These are phyloP conservation scores for Riptortus pedestris DNA, from an alignment of 1,140 invertebrate species.

Conservation along the genomic window DNA sequence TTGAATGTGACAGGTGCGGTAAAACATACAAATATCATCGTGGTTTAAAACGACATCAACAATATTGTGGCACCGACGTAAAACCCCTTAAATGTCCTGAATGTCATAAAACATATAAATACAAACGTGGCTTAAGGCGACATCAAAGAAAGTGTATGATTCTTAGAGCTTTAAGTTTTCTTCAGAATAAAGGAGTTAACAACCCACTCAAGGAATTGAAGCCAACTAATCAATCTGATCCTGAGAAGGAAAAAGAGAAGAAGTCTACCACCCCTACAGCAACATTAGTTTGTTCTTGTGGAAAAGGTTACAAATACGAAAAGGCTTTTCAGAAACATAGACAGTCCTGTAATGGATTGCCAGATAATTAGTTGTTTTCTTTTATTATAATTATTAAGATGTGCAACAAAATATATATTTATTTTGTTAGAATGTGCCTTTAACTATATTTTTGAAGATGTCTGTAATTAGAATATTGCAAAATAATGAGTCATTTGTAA, in stretches of 20 bases:
- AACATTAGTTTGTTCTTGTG: constrained; percentile 9
- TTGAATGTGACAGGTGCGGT: constrained; percentile 30
- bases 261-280: neutral
- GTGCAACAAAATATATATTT: neutral
- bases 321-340: neutral
- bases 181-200: neutral
- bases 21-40: constrained; percentile 38
- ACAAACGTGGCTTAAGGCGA: constrained; percentile 42
- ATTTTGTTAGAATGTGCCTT: constrained; percentile 27
- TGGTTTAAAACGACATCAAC: constrained; percentile 41
- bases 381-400: neutral
- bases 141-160: constrained; percentile 34
- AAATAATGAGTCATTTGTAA: no score
- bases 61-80: constrained; percentile 22
- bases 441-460: no score
- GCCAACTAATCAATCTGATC: neutral
- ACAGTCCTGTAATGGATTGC: neutral
- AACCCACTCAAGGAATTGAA: no score
- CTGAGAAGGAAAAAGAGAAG: neutral
- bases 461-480: no score
- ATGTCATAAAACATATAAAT: constrained; percentile 35
- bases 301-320: constrained; percentile 19
- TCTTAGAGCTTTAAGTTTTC: neutral
- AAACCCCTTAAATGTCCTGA: constrained; percentile 26
- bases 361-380: neutral